Base-by-base conservation (phyloP, 2,888 invertebrate species). In the Euzophera pinguis region DNA sequence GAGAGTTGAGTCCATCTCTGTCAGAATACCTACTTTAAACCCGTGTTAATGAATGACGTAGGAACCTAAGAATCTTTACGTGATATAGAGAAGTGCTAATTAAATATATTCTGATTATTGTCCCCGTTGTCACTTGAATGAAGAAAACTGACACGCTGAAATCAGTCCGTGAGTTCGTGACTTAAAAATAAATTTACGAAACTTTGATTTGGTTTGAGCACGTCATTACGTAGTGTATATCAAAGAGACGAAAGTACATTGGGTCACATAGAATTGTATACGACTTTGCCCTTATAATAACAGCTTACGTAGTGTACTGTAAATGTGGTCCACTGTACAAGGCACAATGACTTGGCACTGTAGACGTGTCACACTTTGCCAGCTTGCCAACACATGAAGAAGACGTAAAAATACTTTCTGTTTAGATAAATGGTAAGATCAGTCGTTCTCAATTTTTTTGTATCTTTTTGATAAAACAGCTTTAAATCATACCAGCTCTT, bases 341-440 rank as follows among this genome's bases (percentile, higher is more conserved):
- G 32, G 45, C 13, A n/a, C n/a, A 32, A 45, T 45, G 45, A 45
- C 45, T 45, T 45, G 45, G 32, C 45, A 45, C 32, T 32, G 34
- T 32, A 3, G 13, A 29, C 32, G 45, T 45, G 32, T 45, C 32
- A 32, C 14, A 8, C 16, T 16, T 39, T 39, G 39, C 38, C 14
- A 38, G 1, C 13, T 29, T 45, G 32, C 45, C 45, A 45, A 45
- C 29, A 34, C 14, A 32, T 13, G n/a, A 16, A 14, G 14, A 16
- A 14, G 14, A 16, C 32, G 13, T 45, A 45, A 41, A 43, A 45
- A n/a, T 1, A 32, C 13, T 10, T 10, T 43, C 27, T 27, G 5
- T 27, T 8, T n/a, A 10, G 12, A 37, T 37, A 37, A 10, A n/a
- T 22, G 2, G 22, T 22, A n/a, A n/a, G n/a, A n/a, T n/a, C 5